phyloP scores from a whole-genome alignment of 2,797 vertebrate genomes.

The Acanthurus lineatus region DNA sequence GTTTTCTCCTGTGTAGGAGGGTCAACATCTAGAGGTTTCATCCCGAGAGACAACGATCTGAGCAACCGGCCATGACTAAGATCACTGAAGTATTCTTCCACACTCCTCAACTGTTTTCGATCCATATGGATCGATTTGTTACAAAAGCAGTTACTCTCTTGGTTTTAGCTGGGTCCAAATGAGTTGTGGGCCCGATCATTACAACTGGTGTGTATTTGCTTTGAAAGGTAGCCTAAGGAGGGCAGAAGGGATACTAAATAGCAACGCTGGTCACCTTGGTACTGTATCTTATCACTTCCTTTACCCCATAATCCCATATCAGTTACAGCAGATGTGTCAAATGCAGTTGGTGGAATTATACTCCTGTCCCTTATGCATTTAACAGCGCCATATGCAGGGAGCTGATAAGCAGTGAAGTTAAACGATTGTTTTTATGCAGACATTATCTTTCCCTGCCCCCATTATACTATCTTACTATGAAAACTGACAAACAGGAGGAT shows the following conservation, averaged over 20 bases:
- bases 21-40: conserved; percentile 8
- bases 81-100: conserved; percentile 5
- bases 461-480: conserved; percentile 39
- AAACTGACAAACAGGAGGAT: conserved; percentile 46
- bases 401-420: conserved; percentile 54
- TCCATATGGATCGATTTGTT: conserved; percentile 1
- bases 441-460: conserved; percentile 39
- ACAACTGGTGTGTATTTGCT: neutral
- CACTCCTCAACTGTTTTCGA: neutral
- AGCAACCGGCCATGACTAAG: neutral
- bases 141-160: neutral
- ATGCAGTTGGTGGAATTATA: conserved; percentile 37
- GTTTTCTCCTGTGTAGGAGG: neutral
- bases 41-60: neutral
- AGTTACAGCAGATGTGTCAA: conserved; percentile 36
- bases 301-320: conserved; percentile 20
- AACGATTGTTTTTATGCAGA: conserved; percentile 32
- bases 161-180: neutral
- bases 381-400: conserved; percentile 37
- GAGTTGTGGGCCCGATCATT: neutral
- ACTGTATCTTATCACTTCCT: neutral
- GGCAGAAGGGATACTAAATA: neutral
- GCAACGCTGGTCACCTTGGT: neutral
- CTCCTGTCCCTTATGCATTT: neutral
- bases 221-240: neutral